phyloP scores from a whole-genome alignment of 2,888 invertebrate genomes.

The Arenicola marina region DNA sequence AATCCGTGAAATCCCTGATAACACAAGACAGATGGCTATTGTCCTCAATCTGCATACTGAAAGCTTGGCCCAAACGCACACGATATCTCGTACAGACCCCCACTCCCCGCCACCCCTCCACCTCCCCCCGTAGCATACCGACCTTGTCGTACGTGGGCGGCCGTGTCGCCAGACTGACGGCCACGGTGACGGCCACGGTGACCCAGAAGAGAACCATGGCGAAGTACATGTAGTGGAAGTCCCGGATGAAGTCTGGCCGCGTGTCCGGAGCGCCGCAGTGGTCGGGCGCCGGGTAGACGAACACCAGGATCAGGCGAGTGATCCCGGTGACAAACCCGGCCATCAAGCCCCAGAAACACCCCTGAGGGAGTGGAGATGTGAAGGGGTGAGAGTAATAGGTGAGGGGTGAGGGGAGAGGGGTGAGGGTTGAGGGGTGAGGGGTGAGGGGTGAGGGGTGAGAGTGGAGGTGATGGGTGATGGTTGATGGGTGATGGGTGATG shows the following conservation, averaged over 20 bases:
- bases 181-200: conserved; percentile 22
- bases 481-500: no score
- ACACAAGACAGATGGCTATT: no score
- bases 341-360: conserved; percentile 64
- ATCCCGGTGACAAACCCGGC: conserved; percentile 61
- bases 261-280: conserved; percentile 53
- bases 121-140: neutral
- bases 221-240: conserved; percentile 37
- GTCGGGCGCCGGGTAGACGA: conserved; percentile 52
- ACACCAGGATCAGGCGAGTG: conserved; percentile 60
- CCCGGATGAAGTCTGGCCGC: conserved; percentile 47
- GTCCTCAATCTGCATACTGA: no score
- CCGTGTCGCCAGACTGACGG: conserved; percentile 23
- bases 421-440: no score
- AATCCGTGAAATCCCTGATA: no score
- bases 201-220: conserved; percentile 27
- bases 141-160: conserved; percentile 21
- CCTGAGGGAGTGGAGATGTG: conserved; percentile 43
- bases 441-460: no score
- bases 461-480: no score
- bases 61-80: no score
- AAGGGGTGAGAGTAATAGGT: no score
- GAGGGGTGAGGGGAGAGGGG: no score
- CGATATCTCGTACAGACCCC: no score
- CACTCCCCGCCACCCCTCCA: no score